Evolutionary conservation across 2,888 invertebrate species (phyloP).

Genomic region (Spodoptera exigua): DNA sequence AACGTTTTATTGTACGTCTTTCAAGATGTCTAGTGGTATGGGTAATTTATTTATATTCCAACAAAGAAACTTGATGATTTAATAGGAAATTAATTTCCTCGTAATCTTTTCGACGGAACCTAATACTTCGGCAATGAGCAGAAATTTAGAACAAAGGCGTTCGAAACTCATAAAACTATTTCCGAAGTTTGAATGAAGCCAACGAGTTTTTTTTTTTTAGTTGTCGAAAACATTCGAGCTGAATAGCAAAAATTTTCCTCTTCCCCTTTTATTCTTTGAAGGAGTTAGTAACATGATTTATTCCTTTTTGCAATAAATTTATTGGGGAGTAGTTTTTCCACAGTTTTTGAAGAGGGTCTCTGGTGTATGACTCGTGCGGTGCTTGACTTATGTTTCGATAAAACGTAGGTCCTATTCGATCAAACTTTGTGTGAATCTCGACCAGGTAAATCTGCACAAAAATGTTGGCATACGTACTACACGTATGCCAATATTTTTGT

Average conservation of each 20-base stretch:
- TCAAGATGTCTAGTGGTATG: not conserved
- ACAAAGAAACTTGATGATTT: not conserved
- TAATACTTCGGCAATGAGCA: constrained; percentile 1
- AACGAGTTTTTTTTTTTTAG: constrained; percentile 23
- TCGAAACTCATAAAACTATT: constrained; percentile 36
- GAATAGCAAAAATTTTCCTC: constrained; percentile 31
- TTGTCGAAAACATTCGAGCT: constrained; percentile 40
- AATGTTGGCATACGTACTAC: too few relatives aligned
- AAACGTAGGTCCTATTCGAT: too few relatives aligned
- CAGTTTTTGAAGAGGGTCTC: constrained; percentile 5
- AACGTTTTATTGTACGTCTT: too few relatives aligned
- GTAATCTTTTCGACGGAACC: not conserved
- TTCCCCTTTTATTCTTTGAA: constrained; percentile 15
- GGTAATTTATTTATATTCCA: not conserved
- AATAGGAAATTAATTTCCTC: constrained; percentile 7
- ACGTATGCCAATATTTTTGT: too few relatives aligned
- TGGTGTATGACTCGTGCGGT: not conserved
- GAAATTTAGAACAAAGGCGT: constrained; percentile 29
- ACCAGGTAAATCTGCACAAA: too few relatives aligned
- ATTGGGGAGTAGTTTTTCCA: constrained; percentile 25
- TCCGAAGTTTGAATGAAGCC: constrained; percentile 13
- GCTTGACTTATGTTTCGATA: not conserved
- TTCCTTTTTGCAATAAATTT: constrained; percentile 32
- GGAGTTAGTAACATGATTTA: constrained; percentile 41
- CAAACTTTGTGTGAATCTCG: too few relatives aligned